These are phyloP conservation scores for Xiphophorus birchmanni DNA, from an alignment of 2,797 vertebrate species.

Conservation along the genomic window DNA sequence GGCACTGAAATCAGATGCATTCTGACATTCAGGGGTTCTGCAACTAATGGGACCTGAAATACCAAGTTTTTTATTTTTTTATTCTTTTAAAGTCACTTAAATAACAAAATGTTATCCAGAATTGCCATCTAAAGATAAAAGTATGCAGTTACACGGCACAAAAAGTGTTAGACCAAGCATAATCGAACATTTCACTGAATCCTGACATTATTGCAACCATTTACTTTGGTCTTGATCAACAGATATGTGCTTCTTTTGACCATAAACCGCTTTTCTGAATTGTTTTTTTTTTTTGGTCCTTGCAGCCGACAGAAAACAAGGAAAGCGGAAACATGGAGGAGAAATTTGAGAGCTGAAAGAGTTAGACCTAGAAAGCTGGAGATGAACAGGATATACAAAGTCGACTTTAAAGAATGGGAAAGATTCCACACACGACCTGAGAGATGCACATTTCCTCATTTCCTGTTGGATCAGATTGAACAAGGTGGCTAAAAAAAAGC, in stretches of 20 bases:
- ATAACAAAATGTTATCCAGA: not conserved
- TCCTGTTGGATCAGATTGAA: not conserved
- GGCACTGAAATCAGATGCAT: conserved; percentile 15
- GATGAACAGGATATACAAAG: not conserved
- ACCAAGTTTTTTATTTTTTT: not conserved
- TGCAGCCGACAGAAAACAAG: not conserved
- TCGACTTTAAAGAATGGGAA: not conserved
- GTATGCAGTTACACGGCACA: not conserved
- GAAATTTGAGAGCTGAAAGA: not conserved
- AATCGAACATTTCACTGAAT: not conserved
- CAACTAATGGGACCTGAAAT: not conserved
- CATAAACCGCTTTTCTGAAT: not conserved
- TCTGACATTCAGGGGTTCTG: not conserved
- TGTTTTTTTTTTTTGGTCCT: not conserved
- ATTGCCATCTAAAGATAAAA: not conserved
- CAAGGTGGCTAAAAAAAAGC: not conserved
- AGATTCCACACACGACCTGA: not conserved
- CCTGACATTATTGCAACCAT: not conserved
- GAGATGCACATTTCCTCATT: not conserved
- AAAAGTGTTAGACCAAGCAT: not conserved
- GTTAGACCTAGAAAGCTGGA: not conserved
- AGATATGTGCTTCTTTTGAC: not conserved
- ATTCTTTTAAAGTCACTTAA: not conserved
- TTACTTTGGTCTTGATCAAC: not conserved
- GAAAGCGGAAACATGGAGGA: not conserved